Conservation (phyloP, 2,888 invertebrate species). For the Agrochola litura region DNA sequence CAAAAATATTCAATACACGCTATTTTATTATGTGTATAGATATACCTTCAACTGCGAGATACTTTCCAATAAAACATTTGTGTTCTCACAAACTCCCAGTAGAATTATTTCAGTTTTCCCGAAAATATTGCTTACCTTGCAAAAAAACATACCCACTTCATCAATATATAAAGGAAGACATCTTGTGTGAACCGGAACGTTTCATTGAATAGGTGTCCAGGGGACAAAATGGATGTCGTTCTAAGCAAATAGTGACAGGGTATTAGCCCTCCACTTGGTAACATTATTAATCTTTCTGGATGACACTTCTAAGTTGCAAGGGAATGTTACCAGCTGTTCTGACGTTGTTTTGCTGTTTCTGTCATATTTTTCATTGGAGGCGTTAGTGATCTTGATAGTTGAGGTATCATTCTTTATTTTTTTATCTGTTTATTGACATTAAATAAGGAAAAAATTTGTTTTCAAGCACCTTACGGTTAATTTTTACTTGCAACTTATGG, state of each 20-base stretch:
- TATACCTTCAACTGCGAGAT: not conserved
- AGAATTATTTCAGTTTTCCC: not conserved
- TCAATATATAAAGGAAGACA: constrained; percentile 29
- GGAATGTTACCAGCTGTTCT: constrained; percentile 4
- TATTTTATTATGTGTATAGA: no score
- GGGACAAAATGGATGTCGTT: constrained; percentile 27
- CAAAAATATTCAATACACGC: no score
- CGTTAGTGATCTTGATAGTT: not conserved
- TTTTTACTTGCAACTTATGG: no score
- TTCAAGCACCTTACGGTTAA: no score
- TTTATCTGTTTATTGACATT: no score
- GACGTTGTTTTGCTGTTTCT: not conserved
- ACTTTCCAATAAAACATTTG: not conserved
- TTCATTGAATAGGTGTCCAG: constrained; percentile 23
- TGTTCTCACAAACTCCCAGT: not conserved
- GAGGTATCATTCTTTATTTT: not conserved
- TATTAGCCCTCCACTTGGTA: not conserved
- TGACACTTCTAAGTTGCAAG: not conserved
- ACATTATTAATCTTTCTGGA: constrained; percentile 36
- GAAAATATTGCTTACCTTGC: constrained; percentile 9
- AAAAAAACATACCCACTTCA: constrained; percentile 25
- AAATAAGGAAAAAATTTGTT: no score
- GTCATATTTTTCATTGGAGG: not conserved
- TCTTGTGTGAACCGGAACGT: constrained; percentile 23
- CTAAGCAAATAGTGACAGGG: constrained; percentile 26